Conservation (phyloP, 2,797 vertebrate genomes). For the Heliangelus exortis region DNA sequence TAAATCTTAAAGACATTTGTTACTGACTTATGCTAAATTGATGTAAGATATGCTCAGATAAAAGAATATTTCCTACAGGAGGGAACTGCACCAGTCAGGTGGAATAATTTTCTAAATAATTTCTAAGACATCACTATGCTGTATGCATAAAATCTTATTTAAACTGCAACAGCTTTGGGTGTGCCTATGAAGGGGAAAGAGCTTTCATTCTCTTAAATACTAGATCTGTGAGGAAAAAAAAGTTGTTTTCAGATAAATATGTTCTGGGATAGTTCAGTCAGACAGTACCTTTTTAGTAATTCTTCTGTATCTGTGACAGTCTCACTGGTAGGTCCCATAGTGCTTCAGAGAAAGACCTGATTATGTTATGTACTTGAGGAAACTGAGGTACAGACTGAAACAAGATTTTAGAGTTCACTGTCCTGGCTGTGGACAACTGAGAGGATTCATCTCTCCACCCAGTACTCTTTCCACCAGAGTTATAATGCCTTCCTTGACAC, state of each 20-base stretch:
- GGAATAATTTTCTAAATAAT: background rate
- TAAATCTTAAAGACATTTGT: background rate
- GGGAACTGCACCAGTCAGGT: background rate
- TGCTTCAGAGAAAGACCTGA: background rate
- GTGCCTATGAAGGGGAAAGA: background rate
- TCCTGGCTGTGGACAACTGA: background rate
- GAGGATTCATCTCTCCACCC: no score
- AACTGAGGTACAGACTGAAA: background rate
- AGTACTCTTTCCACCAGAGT: background rate
- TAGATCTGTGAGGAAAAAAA: background rate
- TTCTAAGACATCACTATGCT: background rate
- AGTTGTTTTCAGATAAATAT: background rate
- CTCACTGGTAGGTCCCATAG: accelerated
- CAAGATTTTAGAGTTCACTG: background rate
- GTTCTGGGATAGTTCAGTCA: background rate
- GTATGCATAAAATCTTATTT: background rate
- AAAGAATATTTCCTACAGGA: background rate
- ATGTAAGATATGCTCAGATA: background rate
- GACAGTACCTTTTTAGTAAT: background rate
- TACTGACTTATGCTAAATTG: conserved; percentile 6
- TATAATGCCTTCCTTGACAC: background rate
- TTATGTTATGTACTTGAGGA: background rate
- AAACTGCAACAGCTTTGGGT: background rate
- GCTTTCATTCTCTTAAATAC: background rate
- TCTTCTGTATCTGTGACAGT: background rate